phyloP scores from a whole-genome alignment of 2,113 vertebrate genomes.

The Malaclemys terrapin region DNA sequence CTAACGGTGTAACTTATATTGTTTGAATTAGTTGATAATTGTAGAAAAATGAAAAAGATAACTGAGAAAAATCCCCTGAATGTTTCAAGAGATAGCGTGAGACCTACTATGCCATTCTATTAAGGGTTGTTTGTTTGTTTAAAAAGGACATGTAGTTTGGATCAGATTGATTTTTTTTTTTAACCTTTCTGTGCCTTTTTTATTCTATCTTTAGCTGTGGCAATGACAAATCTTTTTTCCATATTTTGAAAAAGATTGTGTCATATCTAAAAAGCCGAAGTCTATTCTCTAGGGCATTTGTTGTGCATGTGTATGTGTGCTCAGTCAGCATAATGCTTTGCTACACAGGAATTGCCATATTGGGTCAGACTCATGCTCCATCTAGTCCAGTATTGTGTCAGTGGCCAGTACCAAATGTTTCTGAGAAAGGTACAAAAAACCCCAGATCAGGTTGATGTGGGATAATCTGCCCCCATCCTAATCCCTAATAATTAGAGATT shows the following conservation, averaged over 20 bases:
- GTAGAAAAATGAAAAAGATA: neutral
- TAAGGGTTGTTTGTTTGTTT: neutral
- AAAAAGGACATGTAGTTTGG: neutral
- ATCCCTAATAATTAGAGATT: neutral
- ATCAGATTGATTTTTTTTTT: neutral
- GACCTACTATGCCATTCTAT: neutral
- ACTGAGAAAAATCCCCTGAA: neutral
- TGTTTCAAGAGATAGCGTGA: neutral
- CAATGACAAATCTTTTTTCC: neutral
- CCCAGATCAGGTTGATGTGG: neutral
- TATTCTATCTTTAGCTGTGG: neutral
- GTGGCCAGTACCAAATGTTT: neutral
- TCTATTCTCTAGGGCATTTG: neutral
- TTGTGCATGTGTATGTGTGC: fast-evolving
- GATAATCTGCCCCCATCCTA: neutral
- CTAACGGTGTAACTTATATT: neutral
- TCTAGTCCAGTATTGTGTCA: neutral
- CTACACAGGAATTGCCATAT: neutral
- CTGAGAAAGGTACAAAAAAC: neutral
- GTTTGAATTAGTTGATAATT: constrained; percentile 14
- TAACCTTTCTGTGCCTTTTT: neutral
- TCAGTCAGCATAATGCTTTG: neutral
- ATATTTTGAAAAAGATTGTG: neutral
- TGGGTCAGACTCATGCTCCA: neutral
- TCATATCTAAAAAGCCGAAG: neutral